phyloP scores from a whole-genome alignment of 2,797 vertebrate species.

The Harpagifer antarcticus region DNA sequence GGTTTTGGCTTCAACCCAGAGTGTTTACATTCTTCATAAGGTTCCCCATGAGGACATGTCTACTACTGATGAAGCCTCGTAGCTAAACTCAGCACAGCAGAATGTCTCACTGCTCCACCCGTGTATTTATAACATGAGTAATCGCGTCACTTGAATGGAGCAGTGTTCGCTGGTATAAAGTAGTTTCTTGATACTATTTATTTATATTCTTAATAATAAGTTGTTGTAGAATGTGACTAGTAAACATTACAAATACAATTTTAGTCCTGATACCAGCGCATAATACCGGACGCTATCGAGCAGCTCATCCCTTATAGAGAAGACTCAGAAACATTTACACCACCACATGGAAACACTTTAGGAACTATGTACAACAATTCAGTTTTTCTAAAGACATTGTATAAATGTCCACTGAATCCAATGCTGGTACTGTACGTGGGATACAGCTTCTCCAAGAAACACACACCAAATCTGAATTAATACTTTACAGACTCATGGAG shows the following conservation, averaged over 20 bases:
- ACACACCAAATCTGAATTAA: constrained; percentile 20
- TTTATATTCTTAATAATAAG: background rate
- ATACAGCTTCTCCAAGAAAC: constrained; percentile 14
- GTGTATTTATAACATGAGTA: constrained; percentile 26
- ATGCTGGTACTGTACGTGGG: background rate
- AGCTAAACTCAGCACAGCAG: constrained; percentile 12
- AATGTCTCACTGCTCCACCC: constrained; percentile 18
- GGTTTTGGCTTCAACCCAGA: constrained; percentile 34
- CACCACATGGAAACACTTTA: background rate
- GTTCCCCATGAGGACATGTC: constrained; percentile 38
- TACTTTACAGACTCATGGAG: constrained; percentile 37
- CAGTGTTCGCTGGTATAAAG: background rate
- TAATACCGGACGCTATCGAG: no score
- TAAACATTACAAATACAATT: no score
- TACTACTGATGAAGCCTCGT: constrained; percentile 24
- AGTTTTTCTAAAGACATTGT: background rate
- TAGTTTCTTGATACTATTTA: background rate
- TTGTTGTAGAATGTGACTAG: no score
- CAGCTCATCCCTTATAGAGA: background rate
- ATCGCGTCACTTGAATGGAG: background rate
- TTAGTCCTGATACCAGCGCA: no score
- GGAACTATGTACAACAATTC: background rate
- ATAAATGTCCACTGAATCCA: background rate
- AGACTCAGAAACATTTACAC: constrained; percentile 3
- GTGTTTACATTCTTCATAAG: constrained; percentile 48